A percentile compares a stretch with the other conserved stretches of the same genome.
Conservation (phyloP, 2,888 invertebrate species). For the Crioceris asparagi region DNA sequence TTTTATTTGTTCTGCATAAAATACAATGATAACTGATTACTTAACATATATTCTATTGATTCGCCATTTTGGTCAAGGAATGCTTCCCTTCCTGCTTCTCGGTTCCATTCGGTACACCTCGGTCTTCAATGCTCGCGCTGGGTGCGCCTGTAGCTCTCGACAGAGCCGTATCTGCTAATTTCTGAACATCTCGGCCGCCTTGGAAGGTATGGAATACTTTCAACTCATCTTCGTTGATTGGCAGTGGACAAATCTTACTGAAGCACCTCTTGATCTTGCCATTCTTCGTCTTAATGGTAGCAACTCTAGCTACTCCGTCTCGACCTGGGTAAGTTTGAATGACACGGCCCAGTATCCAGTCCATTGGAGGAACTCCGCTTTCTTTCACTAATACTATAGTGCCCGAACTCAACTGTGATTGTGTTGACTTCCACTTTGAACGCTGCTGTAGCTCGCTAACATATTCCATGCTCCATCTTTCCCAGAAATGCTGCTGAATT, state of each 20-base stretch:
- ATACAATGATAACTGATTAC: no score
- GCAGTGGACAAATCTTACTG: neutral
- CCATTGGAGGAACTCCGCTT: slow-evolving; percentile 3
- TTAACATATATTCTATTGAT: no score
- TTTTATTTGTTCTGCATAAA: no score
- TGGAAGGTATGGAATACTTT: no score
- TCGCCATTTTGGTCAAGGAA: no score
- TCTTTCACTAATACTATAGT: slow-evolving; percentile 1
- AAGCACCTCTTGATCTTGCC: neutral
- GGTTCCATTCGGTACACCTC: no score
- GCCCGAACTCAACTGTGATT: neutral
- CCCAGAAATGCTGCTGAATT: slow-evolving; percentile 7
- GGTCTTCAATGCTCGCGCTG: no score
- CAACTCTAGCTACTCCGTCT: neutral
- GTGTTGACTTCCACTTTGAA: slow-evolving; percentile 3
- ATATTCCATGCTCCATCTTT: slow-evolving; percentile 4
- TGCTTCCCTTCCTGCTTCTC: no score
- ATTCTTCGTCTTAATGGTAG: neutral
- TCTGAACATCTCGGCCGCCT: no score
- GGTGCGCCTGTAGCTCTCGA: no score
- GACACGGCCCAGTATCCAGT: slow-evolving; percentile 8
- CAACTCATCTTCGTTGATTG: no score
- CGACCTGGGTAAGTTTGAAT: neutral
- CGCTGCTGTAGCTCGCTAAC: slow-evolving; percentile 5
- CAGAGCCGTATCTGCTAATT: no score